Conservation (phyloP, 2,113 vertebrate genomes). For the Centropus unirufus region DNA sequence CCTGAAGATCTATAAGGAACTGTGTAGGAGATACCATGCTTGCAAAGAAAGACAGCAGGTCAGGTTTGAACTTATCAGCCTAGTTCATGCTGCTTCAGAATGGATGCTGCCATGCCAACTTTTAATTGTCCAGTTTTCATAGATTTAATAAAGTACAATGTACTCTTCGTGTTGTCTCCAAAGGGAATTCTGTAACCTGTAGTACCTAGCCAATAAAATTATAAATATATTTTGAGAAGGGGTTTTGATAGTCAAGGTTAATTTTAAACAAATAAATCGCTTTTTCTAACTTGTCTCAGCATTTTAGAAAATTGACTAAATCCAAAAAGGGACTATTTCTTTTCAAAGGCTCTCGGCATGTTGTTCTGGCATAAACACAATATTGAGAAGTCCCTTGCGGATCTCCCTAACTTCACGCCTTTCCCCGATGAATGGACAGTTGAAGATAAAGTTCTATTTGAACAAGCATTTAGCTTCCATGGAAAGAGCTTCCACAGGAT, state of each 20-base stretch:
- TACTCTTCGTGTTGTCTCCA: neutral
- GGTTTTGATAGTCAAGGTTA: constrained; percentile 8
- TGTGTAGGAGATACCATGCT: neutral
- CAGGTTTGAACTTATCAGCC: neutral
- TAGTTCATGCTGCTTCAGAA: constrained; percentile 21
- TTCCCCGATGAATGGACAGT: constrained; percentile 99
- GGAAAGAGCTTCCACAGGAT: constrained; percentile 99
- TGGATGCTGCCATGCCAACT: constrained; percentile 50
- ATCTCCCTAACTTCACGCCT: constrained; percentile 98
- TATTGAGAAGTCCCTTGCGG: constrained; percentile 96
- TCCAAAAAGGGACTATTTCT: constrained; percentile 65
- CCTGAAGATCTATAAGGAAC: neutral
- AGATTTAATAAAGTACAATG: constrained; percentile 7
- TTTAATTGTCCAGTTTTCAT: constrained; percentile 5
- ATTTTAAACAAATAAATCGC: neutral
- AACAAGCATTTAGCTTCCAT: constrained; percentile 99
- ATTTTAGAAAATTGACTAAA: constrained; percentile 57
- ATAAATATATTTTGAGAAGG: neutral
- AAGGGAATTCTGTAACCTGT: neutral
- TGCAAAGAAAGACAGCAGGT: constrained; percentile 17
- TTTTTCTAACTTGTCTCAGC: constrained; percentile 15
- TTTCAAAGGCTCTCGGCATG: constrained; percentile 93
- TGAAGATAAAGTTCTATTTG: constrained; percentile 98
- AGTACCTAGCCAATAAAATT: neutral
- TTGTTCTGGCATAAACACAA: constrained; percentile 99